A percentile compares a stretch with the other conserved stretches of the same genome.
These are phyloP conservation scores for Corythornis cristatus DNA, from an alignment of 2,113 vertebrate genomes.

Conservation along the genomic window DNA sequence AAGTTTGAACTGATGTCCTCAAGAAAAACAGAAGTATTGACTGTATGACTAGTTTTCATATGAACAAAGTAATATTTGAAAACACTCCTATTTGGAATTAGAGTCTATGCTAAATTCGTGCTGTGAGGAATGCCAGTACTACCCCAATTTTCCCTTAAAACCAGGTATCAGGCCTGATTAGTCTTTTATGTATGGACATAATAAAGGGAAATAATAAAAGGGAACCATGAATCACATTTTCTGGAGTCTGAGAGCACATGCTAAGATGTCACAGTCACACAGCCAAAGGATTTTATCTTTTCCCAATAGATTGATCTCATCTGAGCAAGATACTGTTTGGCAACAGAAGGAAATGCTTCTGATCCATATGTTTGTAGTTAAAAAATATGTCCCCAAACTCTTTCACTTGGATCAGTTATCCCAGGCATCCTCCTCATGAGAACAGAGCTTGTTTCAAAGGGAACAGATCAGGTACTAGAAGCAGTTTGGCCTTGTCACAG, in stretches of 20 bases:
- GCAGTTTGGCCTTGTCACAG: neutral
- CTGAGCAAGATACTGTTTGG: neutral
- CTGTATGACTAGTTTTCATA: neutral
- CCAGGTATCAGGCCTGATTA: neutral
- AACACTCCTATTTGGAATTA: neutral
- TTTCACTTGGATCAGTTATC: neutral
- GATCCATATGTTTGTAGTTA: neutral
- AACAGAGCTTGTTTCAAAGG: conserved; percentile 7
- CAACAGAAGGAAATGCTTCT: conserved; percentile 10
- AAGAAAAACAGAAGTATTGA: neutral
- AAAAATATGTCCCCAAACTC: neutral
- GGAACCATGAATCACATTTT: neutral
- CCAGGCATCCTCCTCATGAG: neutral
- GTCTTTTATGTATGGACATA: neutral
- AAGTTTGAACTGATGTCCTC: neutral
- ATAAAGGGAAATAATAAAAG: neutral
- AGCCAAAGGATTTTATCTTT: neutral
- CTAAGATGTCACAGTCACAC: neutral
- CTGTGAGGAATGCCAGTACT: neutral
- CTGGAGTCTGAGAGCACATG: neutral
- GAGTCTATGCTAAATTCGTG: neutral
- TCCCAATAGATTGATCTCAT: neutral
- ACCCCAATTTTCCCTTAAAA: neutral
- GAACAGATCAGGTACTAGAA: neutral
- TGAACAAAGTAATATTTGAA: neutral